A percentile compares a stretch with the other conserved stretches of the same genome.
These are phyloP conservation scores for Pipistrellus nathusii DNA, from an alignment of 2,797 vertebrate species.

Conservation along the genomic window DNA sequence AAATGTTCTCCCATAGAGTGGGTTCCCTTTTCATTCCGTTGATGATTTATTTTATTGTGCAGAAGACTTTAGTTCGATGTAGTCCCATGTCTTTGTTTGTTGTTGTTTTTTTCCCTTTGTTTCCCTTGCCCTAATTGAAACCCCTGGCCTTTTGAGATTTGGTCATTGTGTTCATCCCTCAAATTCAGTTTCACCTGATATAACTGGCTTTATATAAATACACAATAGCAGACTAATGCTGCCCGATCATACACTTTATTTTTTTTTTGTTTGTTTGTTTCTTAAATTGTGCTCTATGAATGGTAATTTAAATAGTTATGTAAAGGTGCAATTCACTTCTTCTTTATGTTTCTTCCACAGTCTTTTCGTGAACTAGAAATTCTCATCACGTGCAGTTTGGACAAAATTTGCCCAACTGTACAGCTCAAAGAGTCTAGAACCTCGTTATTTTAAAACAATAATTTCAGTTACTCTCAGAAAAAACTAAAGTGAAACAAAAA, in stretches of 20 bases:
- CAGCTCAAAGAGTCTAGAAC: neutral
- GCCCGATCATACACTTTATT: neutral
- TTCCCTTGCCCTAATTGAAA: neutral
- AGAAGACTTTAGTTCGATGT: neutral
- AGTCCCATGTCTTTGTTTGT: neutral
- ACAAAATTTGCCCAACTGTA: neutral
- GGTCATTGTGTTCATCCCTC: neutral
- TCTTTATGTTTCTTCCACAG: neutral
- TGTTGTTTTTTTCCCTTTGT: neutral
- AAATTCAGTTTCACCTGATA: neutral
- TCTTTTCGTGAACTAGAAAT: neutral
- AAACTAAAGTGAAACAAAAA: neutral
- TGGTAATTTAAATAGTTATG: neutral
- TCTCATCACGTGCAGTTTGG: neutral
- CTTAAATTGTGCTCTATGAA: neutral
- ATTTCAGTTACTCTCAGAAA: neutral
- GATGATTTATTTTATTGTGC: neutral
- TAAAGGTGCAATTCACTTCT: neutral
- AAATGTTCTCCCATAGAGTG: neutral
- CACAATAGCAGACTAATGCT: neutral
- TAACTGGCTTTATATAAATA: neutral
- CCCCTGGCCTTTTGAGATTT: neutral
- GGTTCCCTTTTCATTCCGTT: neutral
- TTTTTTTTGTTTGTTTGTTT: neutral
- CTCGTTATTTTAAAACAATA: neutral